Percentiles rank a stretch among this genome's conserved stretches.
Evolutionary conservation across 2,888 invertebrate species (phyloP).

Genomic region (Heliconius cydno): DNA sequence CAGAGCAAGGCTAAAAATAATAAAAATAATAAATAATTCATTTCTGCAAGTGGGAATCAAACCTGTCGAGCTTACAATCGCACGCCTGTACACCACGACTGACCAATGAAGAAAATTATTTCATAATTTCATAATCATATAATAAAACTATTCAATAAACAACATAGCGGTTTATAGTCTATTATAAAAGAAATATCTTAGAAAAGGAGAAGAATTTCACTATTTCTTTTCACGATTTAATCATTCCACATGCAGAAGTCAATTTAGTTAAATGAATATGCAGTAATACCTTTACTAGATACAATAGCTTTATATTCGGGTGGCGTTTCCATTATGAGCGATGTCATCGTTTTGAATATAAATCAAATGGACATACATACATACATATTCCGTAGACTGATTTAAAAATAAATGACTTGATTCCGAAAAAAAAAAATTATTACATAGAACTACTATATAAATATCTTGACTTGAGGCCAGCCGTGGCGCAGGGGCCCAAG

Average conservation of each 20-base stretch:
- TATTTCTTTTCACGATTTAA: background rate
- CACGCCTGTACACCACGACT: no score
- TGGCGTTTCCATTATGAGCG: constrained; percentile 35
- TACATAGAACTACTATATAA: background rate
- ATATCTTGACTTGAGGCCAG: background rate
- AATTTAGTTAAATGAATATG: constrained; percentile 20
- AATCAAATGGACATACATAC: constrained; percentile 6
- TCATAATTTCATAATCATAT: no score
- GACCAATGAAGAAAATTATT: no score
- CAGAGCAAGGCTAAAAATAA: no score
- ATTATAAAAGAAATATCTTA: background rate
- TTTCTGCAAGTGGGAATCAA: no score
- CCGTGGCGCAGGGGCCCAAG: no score
- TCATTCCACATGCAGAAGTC: background rate
- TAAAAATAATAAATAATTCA: no score
- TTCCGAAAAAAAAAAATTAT: background rate
- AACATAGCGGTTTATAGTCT: background rate
- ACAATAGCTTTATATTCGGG: constrained; percentile 29
- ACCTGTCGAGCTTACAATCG: no score
- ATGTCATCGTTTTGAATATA: constrained; percentile 41
- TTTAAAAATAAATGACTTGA: background rate
- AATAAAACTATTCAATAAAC: no score
- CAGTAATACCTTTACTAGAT: constrained; percentile 26
- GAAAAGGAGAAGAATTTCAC: background rate
- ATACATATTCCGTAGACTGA: background rate